phyloP scores from a whole-genome alignment of 2,113 vertebrate genomes.

The Toxotes chatareus region DNA sequence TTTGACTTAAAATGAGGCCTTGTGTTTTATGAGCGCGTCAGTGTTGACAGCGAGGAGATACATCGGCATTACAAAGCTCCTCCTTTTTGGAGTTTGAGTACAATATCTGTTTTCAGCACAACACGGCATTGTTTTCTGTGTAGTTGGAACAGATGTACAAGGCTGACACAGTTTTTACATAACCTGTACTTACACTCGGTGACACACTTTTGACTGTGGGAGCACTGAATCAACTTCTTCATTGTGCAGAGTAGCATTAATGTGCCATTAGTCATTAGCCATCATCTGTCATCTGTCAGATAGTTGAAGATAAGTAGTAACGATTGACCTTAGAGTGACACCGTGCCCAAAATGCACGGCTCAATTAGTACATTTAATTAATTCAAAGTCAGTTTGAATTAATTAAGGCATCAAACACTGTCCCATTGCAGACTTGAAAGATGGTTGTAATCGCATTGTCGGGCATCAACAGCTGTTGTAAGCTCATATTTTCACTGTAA shows the following conservation, averaged over 20 bases:
- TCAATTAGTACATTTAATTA: not conserved
- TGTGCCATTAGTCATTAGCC: slow-evolving; percentile 24
- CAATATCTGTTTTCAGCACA: slow-evolving; percentile 53
- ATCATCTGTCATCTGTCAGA: slow-evolving; percentile 14
- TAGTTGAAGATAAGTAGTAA: not conserved
- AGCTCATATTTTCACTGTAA: not conserved
- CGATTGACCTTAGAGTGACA: not conserved
- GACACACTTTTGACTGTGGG: slow-evolving; percentile 37
- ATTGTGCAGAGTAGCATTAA: slow-evolving; percentile 16
- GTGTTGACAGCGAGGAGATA: slow-evolving; percentile 67
- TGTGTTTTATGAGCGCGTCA: slow-evolving; percentile 63
- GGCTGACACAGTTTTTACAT: slow-evolving; percentile 57
- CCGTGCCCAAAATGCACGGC: not conserved
- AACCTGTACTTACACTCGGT: slow-evolving; percentile 35
- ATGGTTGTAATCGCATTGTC: slow-evolving; percentile 2
- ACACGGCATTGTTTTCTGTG: slow-evolving; percentile 52
- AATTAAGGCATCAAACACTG: not conserved
- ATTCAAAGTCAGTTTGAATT: not conserved
- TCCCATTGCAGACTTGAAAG: not conserved
- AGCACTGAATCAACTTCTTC: slow-evolving; percentile 30
- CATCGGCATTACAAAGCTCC: slow-evolving; percentile 55
- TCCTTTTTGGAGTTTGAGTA: slow-evolving; percentile 53
- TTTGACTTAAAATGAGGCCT: slow-evolving; percentile 76
- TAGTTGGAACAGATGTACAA: slow-evolving; percentile 46
- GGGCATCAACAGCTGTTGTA: slow-evolving; percentile 19